Conservation (phyloP, 2,113 vertebrate genomes). For the Austrofundulus limnaeus region DNA sequence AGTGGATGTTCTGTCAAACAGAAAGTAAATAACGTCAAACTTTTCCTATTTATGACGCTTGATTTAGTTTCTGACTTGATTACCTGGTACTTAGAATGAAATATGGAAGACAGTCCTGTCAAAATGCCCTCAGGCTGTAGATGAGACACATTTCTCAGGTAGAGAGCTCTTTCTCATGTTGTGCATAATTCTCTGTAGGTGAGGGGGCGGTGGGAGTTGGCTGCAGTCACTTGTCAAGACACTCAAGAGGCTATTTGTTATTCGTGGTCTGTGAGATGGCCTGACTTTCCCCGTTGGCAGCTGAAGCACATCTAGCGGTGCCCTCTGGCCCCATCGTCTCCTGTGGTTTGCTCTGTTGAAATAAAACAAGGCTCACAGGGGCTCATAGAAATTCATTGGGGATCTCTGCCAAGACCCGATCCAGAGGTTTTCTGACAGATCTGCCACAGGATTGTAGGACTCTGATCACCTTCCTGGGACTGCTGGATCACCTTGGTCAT, state of each 20-base stretch:
- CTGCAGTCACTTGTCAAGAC: constrained; percentile 53
- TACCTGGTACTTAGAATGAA: constrained; percentile 46
- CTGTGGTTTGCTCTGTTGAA: constrained; percentile 64
- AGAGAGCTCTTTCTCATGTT: constrained; percentile 31
- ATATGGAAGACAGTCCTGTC: constrained; percentile 52
- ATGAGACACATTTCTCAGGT: constrained; percentile 46
- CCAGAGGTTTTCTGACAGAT: constrained; percentile 45
- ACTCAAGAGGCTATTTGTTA: constrained; percentile 65
- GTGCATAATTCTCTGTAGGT: constrained; percentile 48
- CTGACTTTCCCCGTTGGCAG: constrained; percentile 65
- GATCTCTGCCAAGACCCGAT: constrained; percentile 22
- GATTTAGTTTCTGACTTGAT: constrained; percentile 11
- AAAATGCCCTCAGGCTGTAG: constrained; percentile 26
- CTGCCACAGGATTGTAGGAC: constrained; percentile 19
- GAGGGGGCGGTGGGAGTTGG: constrained; percentile 16
- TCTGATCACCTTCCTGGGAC: constrained; percentile 4
- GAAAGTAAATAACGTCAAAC: constrained; percentile 42
- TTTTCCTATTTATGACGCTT: constrained; percentile 30
- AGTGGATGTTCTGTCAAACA: constrained; percentile 16
- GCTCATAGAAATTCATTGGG: constrained; percentile 46
- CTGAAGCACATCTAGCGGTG: constrained; percentile 53
- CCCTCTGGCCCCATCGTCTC: constrained; percentile 60
- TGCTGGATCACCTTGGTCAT: constrained; percentile 38
- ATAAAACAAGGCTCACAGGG: constrained; percentile 50
- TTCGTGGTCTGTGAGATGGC: constrained; percentile 53